Conservation (phyloP, 1,140 invertebrate species). For the Drosophila lacertosa region DNA sequence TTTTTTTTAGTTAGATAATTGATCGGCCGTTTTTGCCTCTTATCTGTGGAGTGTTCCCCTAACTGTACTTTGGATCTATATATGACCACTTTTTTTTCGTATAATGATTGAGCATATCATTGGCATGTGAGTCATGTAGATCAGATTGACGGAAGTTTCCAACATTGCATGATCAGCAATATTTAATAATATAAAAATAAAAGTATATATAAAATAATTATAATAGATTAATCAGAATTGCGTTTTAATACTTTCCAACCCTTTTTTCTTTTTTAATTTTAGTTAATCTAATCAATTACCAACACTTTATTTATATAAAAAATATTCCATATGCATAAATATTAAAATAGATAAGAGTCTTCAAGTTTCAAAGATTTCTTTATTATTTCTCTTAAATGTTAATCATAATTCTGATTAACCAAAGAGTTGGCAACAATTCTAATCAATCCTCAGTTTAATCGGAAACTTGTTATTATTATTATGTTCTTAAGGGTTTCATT, state of each 20-base stretch:
- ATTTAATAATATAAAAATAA: no score
- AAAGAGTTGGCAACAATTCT: background rate
- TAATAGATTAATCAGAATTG: no score
- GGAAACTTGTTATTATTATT: background rate
- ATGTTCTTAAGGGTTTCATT: background rate
- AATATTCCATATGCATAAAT: no score
- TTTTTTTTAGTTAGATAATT: slow-evolving; percentile 19
- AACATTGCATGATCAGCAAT: background rate
- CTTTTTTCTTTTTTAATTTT: no score
- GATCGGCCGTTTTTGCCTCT: slow-evolving; percentile 2
- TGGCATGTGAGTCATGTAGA: background rate
- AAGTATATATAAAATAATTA: no score
- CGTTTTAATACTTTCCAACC: no score
- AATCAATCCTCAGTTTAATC: background rate
- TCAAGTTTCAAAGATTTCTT: background rate
- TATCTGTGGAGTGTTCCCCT: slow-evolving; percentile 16
- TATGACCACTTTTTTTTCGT: background rate
- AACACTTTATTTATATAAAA: background rate
- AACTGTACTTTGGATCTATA: background rate
- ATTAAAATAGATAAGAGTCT: no score
- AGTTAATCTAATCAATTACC: background rate
- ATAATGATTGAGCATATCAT: background rate
- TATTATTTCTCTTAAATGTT: background rate
- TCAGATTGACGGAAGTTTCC: background rate
- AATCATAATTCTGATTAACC: slow-evolving; percentile 4